Evolutionary conservation across 2,797 vertebrate species (phyloP).

Genomic region (Holocentrus rufus): DNA sequence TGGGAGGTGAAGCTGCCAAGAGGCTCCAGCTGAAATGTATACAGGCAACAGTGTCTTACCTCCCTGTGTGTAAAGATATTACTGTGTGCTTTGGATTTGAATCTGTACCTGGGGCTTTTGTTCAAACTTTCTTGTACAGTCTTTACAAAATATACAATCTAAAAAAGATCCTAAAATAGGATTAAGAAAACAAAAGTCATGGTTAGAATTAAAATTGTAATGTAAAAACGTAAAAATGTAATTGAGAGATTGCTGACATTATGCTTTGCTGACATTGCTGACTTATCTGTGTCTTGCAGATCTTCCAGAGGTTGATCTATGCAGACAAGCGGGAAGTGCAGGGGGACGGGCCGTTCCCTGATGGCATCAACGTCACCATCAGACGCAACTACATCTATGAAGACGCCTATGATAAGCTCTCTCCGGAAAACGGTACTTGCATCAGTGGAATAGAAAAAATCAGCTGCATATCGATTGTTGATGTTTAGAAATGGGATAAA

Average conservation of each 20-base stretch:
- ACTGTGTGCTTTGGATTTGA: not conserved
- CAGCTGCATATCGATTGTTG: not conserved
- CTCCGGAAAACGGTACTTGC: conserved; percentile 94
- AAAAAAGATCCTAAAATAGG: not conserved
- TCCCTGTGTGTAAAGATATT: not conserved
- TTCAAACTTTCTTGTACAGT: too few species aligned
- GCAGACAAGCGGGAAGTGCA: conserved; percentile 98
- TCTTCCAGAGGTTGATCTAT: conserved; percentile 97
- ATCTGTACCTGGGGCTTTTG: too few species aligned
- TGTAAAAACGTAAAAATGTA: not conserved
- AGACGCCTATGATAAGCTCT: conserved; percentile 98
- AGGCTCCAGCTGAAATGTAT: too few species aligned
- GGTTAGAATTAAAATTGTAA: conserved; percentile 11
- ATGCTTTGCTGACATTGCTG: too few species aligned
- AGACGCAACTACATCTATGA: conserved; percentile 99
- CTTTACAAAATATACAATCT: too few species aligned
- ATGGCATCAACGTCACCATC: conserved; percentile 97
- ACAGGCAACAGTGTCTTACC: too few species aligned
- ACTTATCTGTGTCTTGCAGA: conserved; percentile 79
- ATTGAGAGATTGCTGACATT: conserved; percentile 6
- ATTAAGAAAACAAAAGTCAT: not conserved
- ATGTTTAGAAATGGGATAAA: conserved; percentile 1
- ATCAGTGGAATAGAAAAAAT: not conserved
- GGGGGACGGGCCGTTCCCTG: conserved; percentile 94
- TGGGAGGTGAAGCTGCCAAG: too few species aligned